Evolutionary conservation across 2,888 invertebrate genomes (phyloP), one percentile per base, ranked within the genome.

Genomic region (Chesias legatella): DNA sequence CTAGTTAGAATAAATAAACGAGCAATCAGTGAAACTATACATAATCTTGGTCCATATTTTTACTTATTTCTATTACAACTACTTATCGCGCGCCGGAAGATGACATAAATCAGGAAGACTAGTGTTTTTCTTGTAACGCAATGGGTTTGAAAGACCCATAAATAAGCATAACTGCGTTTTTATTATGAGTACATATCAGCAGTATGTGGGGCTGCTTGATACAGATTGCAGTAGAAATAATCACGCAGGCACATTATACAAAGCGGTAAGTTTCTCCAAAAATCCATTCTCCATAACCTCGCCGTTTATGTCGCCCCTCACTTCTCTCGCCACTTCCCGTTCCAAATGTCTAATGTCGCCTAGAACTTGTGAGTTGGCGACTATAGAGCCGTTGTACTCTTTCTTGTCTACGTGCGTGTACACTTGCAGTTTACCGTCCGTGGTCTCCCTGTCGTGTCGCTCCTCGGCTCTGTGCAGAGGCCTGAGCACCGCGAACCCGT

Each of bases 191-290:
- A n/a, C n/a, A n/a, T n/a, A n/a, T n/a, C n/a, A n/a, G n/a, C n/a
- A n/a, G n/a, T n/a, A n/a, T n/a, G n/a, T n/a, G n/a, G n/a, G n/a
- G n/a, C n/a, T n/a, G n/a, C n/a, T n/a, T n/a, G n/a, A n/a, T n/a
- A n/a, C n/a, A n/a, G n/a, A n/a, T n/a, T n/a, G n/a, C n/a, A n/a
- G n/a, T n/a, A n/a, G n/a, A n/a, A 20, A 37, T 31, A 41, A 49
- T 72, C 62, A 77, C 74, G 79, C 71, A 4, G 83, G 67, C 59
- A 86, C 79, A 51, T 81, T 82, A 36, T 84, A 88, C 10, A 84
- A 55, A 0, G 82, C 82, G 0, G 80, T 79, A 20, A 86, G 51
- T 29, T 73, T 57, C 30, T 85, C 86, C 0, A 86, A 55, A 45
- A 86, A 82, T 0, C 63, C 76, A 11, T 65, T 78, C 33, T 84